These are phyloP conservation scores for Lipophrys pholis DNA, from an alignment of 2,113 vertebrate species.

Conservation along the genomic window DNA sequence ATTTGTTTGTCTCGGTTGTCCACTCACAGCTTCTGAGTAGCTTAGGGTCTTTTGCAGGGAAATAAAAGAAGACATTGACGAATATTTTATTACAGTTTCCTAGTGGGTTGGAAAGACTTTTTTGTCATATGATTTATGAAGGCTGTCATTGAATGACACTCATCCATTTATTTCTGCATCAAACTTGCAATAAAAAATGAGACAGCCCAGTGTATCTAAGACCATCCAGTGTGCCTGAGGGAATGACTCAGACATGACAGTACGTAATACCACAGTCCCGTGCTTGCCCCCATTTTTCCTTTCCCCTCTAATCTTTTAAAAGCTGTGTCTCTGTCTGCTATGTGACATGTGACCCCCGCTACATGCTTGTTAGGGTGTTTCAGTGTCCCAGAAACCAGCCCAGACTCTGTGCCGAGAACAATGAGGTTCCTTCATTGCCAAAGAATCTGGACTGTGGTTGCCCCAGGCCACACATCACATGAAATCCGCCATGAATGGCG, in stretches of 20 bases:
- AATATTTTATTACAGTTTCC: conserved; percentile 1
- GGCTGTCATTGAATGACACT: conserved; percentile 1
- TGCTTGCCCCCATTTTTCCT: conserved; percentile 22
- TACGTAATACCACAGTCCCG: conserved; percentile 7
- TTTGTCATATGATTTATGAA: conserved; percentile 2
- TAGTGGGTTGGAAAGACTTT: background rate
- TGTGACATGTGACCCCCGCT: conserved; percentile 64
- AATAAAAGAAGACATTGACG: conserved; percentile 3
- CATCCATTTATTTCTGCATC: background rate
- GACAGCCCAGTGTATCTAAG: conserved; percentile 6
- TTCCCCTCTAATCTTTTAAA: conserved; percentile 48
- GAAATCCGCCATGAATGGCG: conserved; percentile 68
- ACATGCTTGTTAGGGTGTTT: conserved; percentile 49
- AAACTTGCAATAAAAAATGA: conserved; percentile 2
- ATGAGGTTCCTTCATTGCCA: conserved; percentile 69
- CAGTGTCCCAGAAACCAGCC: conserved; percentile 69
- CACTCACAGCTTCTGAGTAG: conserved; percentile 28
- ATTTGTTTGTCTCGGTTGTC: conserved; percentile 5
- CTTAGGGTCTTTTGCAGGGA: conserved; percentile 13
- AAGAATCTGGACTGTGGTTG: conserved; percentile 58
- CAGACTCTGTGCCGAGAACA: conserved; percentile 67
- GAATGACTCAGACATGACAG: conserved; percentile 23
- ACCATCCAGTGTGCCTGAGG: background rate
- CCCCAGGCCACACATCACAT: conserved; percentile 73
- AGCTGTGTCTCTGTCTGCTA: conserved; percentile 52